Evolutionary conservation across 1,140 invertebrate genomes (phyloP), one percentile per base, ranked within the genome.

Genomic region (Dendroctonus ponderosae): DNA sequence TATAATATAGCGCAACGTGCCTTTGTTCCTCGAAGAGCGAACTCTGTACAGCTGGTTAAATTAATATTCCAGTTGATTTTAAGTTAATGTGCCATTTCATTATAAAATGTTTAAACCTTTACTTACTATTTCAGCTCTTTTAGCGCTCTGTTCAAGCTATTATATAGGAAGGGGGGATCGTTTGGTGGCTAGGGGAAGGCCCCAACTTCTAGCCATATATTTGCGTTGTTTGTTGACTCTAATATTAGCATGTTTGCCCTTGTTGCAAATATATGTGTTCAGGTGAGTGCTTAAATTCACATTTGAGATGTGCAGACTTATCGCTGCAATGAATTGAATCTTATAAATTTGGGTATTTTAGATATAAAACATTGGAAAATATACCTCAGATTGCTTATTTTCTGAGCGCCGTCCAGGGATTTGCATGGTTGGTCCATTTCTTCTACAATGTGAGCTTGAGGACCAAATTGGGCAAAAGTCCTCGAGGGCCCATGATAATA

Each of bases 351-450:
- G 7, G 39, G 37, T 60, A 38, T 60, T 60, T 6, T 48, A 76
- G 79, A 70, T 72, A 71, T 54, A 71, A 66, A 59, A 69, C 70
- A 15, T 62, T 68, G 52, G 62, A 52, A 43, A 48, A 78, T 26
- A 72, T 76, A 66, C 65, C 82, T 71, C 83, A 86, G 38, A 83
- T 88, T 60, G 87, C 91, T 79, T 88, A 89, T 75, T 84, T 93
- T 48, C 79, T 87, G 26, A 82, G 85, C 51, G 84, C 84, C 50
- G 81, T 89, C 38, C 83, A 90, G 76, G 85, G 84, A 71, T 76
- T 92, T 66, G 82, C 89, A 66, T 94, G 92, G 92, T 77, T 90
- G 38, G 81, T 91, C 11, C 92, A 96, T 80, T 85, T 89, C 70
- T 82, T 85, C 11, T 95, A 89, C 77, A 79, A 91, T 40, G 71